Percentiles rank a stretch among this genome's conserved stretches.
These are phyloP conservation scores for Chamaetylas fuelleborni DNA, from an alignment of 2,113 vertebrate species.

Conservation along the genomic window DNA sequence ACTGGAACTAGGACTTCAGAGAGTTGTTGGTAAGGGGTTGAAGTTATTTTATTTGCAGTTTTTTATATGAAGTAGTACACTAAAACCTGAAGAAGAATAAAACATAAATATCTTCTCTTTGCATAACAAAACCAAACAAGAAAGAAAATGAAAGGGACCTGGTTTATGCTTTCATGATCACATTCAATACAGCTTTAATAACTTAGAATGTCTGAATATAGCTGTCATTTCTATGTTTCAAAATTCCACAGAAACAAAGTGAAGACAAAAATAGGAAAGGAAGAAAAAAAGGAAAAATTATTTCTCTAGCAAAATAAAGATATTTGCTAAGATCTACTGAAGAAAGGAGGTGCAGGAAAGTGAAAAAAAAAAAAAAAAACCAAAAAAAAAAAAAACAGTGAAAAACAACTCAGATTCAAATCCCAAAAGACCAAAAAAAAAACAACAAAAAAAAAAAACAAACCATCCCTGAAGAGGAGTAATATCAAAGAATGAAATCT, in stretches of 20 bases:
- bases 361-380: not conserved
- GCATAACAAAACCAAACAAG: not conserved
- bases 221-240: not conserved
- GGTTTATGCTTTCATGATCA: not conserved
- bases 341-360: not conserved
- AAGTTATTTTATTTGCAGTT: not conserved
- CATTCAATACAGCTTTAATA: not conserved
- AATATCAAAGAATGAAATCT: not conserved
- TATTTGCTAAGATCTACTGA: not conserved
- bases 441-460: not conserved
- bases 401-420: not conserved
- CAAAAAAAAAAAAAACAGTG: not conserved
- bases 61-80: too few relatives aligned
- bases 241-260: not conserved
- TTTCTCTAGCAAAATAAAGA: not conserved
- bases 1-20: not conserved
- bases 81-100: not conserved
- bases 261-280: accelerated
- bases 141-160: not conserved
- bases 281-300: not conserved
- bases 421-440: not conserved
- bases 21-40: not conserved
- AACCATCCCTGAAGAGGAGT: not conserved
- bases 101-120: not conserved
- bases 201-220: not conserved